Conservation (phyloP, 2,888 invertebrate genomes). For the Boloria euphrosyne region DNA sequence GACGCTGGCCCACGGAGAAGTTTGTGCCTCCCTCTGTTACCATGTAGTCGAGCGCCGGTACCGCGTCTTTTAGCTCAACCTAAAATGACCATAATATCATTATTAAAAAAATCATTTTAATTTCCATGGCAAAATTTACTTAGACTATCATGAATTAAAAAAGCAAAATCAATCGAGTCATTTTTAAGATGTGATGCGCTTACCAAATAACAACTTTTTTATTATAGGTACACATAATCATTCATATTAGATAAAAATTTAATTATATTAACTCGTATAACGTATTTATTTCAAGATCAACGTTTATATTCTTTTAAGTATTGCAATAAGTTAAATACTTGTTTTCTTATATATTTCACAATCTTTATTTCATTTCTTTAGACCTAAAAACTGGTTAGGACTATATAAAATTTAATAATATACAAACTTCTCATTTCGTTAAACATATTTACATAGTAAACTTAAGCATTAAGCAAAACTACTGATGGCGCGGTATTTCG, state of each 20-base stretch:
- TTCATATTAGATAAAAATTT: too few species aligned
- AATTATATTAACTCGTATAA: too few species aligned
- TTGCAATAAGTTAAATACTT: not conserved
- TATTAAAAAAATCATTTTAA: not conserved
- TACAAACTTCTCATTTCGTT: slow-evolving; percentile 2
- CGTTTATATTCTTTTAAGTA: too few species aligned
- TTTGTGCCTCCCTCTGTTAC: slow-evolving; percentile 89
- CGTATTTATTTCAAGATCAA: too few species aligned
- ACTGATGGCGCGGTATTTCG: slow-evolving; percentile 15
- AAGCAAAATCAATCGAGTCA: too few species aligned
- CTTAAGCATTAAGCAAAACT: slow-evolving; percentile 15
- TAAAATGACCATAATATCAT: slow-evolving; percentile 47
- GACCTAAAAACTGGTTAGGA: not conserved
- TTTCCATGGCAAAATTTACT: too few species aligned
- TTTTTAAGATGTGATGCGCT: too few species aligned
- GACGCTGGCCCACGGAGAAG: slow-evolving; percentile 91
- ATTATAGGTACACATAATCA: too few species aligned
- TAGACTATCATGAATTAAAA: too few species aligned
- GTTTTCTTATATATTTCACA: not conserved
- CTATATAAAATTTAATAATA: not conserved
- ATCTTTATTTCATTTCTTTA: not conserved
- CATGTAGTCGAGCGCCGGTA: slow-evolving; percentile 85
- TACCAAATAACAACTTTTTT: too few species aligned
- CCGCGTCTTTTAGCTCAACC: slow-evolving; percentile 88
- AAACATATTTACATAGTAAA: slow-evolving; percentile 11